Percentiles rank a stretch among this genome's conserved stretches.
Conservation (phyloP, 2,113 vertebrate genomes). For the Zosterops hypoxanthus region DNA sequence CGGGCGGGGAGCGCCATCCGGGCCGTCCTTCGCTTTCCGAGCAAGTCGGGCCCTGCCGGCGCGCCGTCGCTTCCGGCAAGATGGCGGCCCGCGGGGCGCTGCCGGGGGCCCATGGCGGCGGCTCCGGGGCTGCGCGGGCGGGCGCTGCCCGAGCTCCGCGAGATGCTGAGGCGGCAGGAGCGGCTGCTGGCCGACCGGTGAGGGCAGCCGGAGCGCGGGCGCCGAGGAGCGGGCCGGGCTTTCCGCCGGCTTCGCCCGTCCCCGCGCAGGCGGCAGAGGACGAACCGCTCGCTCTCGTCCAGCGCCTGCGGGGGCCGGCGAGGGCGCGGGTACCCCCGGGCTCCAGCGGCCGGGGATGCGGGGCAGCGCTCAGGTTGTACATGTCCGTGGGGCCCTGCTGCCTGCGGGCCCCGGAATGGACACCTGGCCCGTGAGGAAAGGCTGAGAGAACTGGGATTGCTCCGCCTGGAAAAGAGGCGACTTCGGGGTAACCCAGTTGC, state of each 20-base stretch:
- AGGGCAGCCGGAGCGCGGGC: conserved; percentile 10
- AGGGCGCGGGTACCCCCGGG: fast-evolving
- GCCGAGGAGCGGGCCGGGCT: background rate
- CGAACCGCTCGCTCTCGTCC: background rate
- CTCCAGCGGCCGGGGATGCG: background rate
- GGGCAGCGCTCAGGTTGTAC: background rate
- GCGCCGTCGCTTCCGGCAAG: conserved; percentile 66
- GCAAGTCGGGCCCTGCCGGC: background rate
- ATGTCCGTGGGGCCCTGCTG: background rate
- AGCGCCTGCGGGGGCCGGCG: background rate
- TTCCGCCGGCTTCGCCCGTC: background rate
- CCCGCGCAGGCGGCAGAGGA: background rate
- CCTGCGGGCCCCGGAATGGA: background rate
- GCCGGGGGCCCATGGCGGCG: background rate
- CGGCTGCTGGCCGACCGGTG: conserved; percentile 86
- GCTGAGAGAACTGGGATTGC: background rate
- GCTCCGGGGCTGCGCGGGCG: conserved; percentile 60
- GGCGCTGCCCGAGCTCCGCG: conserved; percentile 81
- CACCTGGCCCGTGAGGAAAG: background rate
- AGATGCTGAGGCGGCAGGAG: conserved; percentile 85
- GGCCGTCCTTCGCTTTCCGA: background rate
- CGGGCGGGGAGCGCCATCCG: background rate
- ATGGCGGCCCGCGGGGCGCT: conserved; percentile 48
- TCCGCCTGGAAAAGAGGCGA: background rate
- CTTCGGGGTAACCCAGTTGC: background rate